These are phyloP conservation scores for Andrena fulva DNA, from an alignment of 2,888 invertebrate genomes.

Conservation along the genomic window DNA sequence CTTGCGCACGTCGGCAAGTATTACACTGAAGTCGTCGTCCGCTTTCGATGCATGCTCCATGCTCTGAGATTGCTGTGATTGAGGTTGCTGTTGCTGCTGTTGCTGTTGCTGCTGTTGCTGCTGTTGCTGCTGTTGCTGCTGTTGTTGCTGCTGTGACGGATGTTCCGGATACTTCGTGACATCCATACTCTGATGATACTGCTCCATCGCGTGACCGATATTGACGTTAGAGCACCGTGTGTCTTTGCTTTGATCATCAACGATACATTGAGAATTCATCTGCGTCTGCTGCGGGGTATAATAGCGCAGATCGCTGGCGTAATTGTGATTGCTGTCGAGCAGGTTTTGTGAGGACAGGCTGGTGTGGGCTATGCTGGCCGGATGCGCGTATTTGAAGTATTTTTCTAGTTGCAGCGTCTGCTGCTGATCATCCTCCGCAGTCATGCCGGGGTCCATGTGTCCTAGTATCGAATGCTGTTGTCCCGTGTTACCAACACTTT, in stretches of 20 bases:
- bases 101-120: constrained; percentile 72
- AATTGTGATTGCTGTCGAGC: constrained; percentile 87
- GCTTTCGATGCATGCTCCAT: constrained; percentile 87
- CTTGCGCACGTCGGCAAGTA: constrained; percentile 94
- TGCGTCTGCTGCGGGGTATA: constrained; percentile 82
- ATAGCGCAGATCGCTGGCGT: constrained; percentile 84
- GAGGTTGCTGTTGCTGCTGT: constrained; percentile 67
- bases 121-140: constrained; percentile 76
- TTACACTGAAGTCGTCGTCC: constrained; percentile 95
- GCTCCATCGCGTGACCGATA: constrained; percentile 80
- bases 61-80: constrained; percentile 74
- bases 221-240: constrained; percentile 77
- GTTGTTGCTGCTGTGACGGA: constrained; percentile 72
- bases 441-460: constrained; percentile 77
- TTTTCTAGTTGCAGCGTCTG: constrained; percentile 82
- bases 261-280: constrained; percentile 80
- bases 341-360: constrained; percentile 80
- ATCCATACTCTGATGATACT: constrained; percentile 82
- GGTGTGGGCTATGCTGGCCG: constrained; percentile 73
- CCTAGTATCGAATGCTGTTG: constrained; percentile 78
- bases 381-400: constrained; percentile 82
- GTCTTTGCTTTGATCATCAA: constrained; percentile 81
- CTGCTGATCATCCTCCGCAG: constrained; percentile 79
- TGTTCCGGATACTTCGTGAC: constrained; percentile 81
- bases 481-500: constrained; percentile 40